Base-by-base conservation (phyloP, 2,888 invertebrate species). In the Halictus ligatus region DNA sequence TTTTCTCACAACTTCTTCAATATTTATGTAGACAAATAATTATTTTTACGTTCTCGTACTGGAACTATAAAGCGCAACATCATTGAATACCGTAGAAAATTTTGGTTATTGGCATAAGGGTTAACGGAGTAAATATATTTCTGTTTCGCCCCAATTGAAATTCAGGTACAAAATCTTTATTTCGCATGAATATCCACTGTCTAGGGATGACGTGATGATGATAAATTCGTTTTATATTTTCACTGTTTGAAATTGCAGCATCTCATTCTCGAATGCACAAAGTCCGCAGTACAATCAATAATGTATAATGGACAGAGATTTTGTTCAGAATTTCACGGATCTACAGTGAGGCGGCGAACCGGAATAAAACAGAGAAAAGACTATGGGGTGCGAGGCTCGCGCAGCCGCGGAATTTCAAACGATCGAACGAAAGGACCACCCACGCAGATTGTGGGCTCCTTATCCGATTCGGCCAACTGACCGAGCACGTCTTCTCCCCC, bases 371-470 rank as follows among this genome's bases (percentile, higher is more conserved):
- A 71, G 71, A 72, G 71, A 48, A 29, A 54, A 25, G 8, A 25
- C 35, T 15, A 12, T 35, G 18, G 12, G 54, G 3, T 54, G 29
- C 48, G 48, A n/a, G 18, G 64, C 15, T 75, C 69, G 88, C 88
- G 88, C 88, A 87, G 81, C n/a, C 85, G 87, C 64, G 69, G 75
- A 78, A 83, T 86, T 88, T 88, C 82, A 81, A 80, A 81, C 86
- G 88, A 88, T 88, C 88, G 88, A 88, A 86, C 84, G n/a, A 5
- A n/a, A 21, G 85, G 71, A 25, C 88, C 85, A 80, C 88, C 88
- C 88, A 88, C 88, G 81, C 88, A 76, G 78, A 58, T 75, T 60
- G 35, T 64, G 58, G 43, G 13, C 79, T 72, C 48, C 72, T 48
- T 67, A 60, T 75, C 74, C 29, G 64, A 64, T 64, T 64, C 64